Evolutionary conservation across 2,888 invertebrate species (phyloP).

Genomic region (Alloplasta piceator): DNA sequence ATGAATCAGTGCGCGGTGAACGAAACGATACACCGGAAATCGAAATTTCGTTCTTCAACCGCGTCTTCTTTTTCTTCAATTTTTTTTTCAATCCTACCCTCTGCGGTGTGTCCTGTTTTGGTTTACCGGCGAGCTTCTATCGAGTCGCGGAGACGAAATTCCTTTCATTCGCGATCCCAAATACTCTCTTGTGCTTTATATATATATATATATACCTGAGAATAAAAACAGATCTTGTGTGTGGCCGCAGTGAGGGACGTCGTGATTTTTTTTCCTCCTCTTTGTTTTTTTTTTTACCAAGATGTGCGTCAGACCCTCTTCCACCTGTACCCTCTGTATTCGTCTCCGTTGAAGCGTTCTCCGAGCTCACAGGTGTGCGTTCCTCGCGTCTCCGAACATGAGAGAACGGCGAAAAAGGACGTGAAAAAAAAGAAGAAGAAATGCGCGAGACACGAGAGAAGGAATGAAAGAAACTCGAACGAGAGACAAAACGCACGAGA

Average conservation of each 20-base stretch:
- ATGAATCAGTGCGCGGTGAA: conserved; percentile 25
- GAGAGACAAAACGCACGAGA: conserved; percentile 37
- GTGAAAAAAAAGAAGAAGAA: not conserved
- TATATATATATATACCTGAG: conserved; percentile 52
- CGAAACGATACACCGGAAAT: conserved; percentile 64
- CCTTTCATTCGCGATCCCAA: conserved; percentile 46
- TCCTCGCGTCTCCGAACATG: conserved; percentile 1
- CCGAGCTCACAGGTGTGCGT: conserved; percentile 21
- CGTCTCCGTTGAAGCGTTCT: conserved; percentile 28
- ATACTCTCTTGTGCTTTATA: not conserved
- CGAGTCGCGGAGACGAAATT: conserved; percentile 41
- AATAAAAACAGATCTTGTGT: conserved; percentile 52
- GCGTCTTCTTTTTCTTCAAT: conserved; percentile 8
- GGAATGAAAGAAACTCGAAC: conserved; percentile 10
- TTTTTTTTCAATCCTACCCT: conserved; percentile 12
- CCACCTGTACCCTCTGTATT: conserved; percentile 51
- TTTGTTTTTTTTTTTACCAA: conserved; percentile 15
- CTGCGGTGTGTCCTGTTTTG: conserved; percentile 33
- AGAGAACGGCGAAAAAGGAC: conserved; percentile 18
- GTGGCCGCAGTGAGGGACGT: not conserved
- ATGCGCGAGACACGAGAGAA: too few relatives aligned
- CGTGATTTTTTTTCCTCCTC: conserved; percentile 21
- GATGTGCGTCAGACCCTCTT: conserved; percentile 23
- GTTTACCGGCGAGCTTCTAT: conserved; percentile 12
- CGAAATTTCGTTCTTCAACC: conserved; percentile 59